Base-by-base conservation (phyloP, 2,888 invertebrate genomes). In the Papilio protenor region DNA sequence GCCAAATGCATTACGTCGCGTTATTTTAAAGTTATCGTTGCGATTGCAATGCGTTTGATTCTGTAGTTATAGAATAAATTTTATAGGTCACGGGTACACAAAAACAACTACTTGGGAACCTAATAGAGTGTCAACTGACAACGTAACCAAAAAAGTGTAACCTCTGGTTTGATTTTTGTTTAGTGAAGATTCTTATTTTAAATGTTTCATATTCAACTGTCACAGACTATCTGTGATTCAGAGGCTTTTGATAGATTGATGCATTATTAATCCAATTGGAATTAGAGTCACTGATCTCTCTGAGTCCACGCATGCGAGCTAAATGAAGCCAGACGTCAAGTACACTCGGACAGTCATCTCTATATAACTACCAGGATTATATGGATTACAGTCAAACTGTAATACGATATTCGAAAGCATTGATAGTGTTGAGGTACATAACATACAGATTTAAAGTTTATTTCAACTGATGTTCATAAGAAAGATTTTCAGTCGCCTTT, bases 1-100 rank as follows among this genome's bases (percentile, higher is more conserved):
- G 76, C 72, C 76, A 76, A 76, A 72, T 27, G 72, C 61, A 72
- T 76, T 76, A 70, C 45, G 40, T 75, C 47, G 23, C 70, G 59
- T 71, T 33, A 49, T 33, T 72, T 76, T 49, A 61, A 27, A 75
- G 66, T 69, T 69, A 33, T 16, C 64, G 33, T 64, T 64, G 64
- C 61, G 16, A 16, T 33, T 55, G 55, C 8, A n/a, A n/a, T 55
- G 8, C 64, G 33, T 33, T 33, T 18, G 33, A 33, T 33, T 33
- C 33, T 8, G 75, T 79, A 33, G 33, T 70, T 70, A 47, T 21
- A 18, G 16, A 21, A 33, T 8, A 64, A 18, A 64, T 33, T 64
- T 33, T 33, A 16, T 33, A 64, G 16, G 64, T 16, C 8, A 33
- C 16, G 1, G 21, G 8, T 40, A 40, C 40, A 40, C 40, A 40